A percentile compares a stretch with the other conserved stretches of the same genome.
phyloP scores from a whole-genome alignment of 2,113 vertebrate genomes.

The Bubo scandiacus region DNA sequence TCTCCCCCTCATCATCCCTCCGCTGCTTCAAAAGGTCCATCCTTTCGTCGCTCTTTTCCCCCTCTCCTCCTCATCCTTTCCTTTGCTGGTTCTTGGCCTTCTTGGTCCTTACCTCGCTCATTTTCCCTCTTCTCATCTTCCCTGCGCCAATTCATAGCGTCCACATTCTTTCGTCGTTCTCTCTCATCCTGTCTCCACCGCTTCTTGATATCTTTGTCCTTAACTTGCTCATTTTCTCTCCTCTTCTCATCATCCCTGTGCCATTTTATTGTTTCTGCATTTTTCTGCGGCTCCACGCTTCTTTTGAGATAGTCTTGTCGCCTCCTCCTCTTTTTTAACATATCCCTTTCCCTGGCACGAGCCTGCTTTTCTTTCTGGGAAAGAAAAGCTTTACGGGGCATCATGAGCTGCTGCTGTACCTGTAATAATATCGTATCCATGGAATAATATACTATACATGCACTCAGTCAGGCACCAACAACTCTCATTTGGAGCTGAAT shows the following conservation, averaged over 20 bases:
- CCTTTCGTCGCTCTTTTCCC: neutral
- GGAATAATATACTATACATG: slow-evolving; percentile 24
- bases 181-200: slow-evolving; percentile 70
- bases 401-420: slow-evolving; percentile 70
- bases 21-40: neutral
- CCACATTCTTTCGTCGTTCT: slow-evolving; percentile 68
- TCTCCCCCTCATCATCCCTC: slow-evolving; percentile 29
- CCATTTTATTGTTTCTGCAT: slow-evolving; percentile 66
- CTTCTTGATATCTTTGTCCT: slow-evolving; percentile 70
- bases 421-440: slow-evolving; percentile 61
- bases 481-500: neutral
- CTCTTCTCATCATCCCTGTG: slow-evolving; percentile 70
- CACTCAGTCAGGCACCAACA: slow-evolving; percentile 45
- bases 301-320: slow-evolving; percentile 71
- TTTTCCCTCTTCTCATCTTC: slow-evolving; percentile 69
- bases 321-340: slow-evolving; percentile 72
- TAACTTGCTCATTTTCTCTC: slow-evolving; percentile 72
- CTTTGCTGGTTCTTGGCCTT: slow-evolving; percentile 36
- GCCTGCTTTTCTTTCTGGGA: slow-evolving; percentile 73
- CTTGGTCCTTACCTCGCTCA: slow-evolving; percentile 67
- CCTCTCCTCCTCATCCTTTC: slow-evolving; percentile 29
- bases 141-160: slow-evolving; percentile 66
- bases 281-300: slow-evolving; percentile 67
- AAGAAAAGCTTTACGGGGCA: slow-evolving; percentile 73
- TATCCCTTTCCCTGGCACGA: slow-evolving; percentile 70